Conservation (phyloP, 1,140 invertebrate species). For the Eubasilissa regina region DNA sequence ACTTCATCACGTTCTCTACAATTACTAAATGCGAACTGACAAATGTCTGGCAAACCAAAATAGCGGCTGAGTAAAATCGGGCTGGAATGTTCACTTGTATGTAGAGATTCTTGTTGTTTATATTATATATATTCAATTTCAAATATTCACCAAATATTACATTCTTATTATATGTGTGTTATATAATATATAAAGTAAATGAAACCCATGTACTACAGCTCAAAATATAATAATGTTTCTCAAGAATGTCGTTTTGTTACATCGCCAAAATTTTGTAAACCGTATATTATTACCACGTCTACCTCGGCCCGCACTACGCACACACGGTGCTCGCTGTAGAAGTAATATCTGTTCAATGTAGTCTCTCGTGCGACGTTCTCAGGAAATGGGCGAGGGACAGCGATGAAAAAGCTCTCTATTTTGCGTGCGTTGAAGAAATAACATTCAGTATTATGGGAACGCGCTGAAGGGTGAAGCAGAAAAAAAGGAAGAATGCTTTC, state of each 20-base stretch:
- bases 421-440: conserved; percentile 49
- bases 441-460: conserved; percentile 34
- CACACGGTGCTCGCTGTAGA: conserved; percentile 32
- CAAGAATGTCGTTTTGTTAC: conserved; percentile 16
- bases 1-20: no score
- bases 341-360: conserved; percentile 54
- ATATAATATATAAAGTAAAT: no score
- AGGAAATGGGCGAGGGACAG: conserved; percentile 45
- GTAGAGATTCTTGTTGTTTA: no score
- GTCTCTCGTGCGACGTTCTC: conserved; percentile 44
- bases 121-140: no score
- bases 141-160: no score
- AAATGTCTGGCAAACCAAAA: no score
- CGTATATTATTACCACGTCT: not conserved
- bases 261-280: conserved; percentile 17
- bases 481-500: conserved; percentile 10
- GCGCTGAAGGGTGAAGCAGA: conserved; percentile 9
- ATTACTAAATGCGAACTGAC: no score
- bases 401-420: conserved; percentile 47
- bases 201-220: no score
- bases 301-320: not conserved
- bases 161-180: no score
- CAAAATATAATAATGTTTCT: no score
- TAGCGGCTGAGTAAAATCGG: no score
- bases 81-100: no score